Base-by-base conservation (phyloP, 2,797 vertebrate genomes). In the Coregonus sp. region DNA sequence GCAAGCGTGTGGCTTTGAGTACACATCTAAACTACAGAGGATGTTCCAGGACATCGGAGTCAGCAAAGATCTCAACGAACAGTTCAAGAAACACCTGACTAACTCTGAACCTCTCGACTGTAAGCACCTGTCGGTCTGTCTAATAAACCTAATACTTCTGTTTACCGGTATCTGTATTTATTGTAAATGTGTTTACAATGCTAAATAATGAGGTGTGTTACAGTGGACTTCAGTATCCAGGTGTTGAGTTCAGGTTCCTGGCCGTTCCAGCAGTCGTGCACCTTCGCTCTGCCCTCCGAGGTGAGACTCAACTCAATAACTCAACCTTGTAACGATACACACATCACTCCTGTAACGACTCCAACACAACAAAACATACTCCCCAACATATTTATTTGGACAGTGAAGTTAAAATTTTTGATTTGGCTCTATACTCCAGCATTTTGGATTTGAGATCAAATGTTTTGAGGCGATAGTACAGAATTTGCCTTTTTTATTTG, bases 21-120 rank as follows among this genome's bases (percentile, higher is more conserved):
- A 99, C 78, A 99, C 98, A 47, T 99, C 98, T 82, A 99, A 99
- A 88, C 96, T 99, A 67, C 98, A 99, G 92, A 92, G 98, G 25
- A 99, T 99, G 98, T 99, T 99, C 91, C 98, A 99, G 92, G 98
- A 99, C 87, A 99, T 99, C 74, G 98, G 98, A 0, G 98, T 99
- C 81, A 99, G 98, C 92, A 99, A 99, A 94, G 98, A 99, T 86
- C 91, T 99, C 79, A 99, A 99, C 33, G 98, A 99, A 71, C 98
- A 99, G 78, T 99, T 99, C 86, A 99, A 96, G 85, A 96, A 95
- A 85, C 95, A 96, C 86, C 91, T 96, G 80, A 94, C 93, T 54
- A 96, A 96, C 75, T 95, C 95, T 4, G 95, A 96, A 70, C 95
- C 95, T 0, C 88, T 96, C 67, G 96, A 96, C 83, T 86, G 70